These are phyloP conservation scores for Emmelina monodactyla DNA, from an alignment of 2,888 invertebrate genomes.

Conservation along the genomic window DNA sequence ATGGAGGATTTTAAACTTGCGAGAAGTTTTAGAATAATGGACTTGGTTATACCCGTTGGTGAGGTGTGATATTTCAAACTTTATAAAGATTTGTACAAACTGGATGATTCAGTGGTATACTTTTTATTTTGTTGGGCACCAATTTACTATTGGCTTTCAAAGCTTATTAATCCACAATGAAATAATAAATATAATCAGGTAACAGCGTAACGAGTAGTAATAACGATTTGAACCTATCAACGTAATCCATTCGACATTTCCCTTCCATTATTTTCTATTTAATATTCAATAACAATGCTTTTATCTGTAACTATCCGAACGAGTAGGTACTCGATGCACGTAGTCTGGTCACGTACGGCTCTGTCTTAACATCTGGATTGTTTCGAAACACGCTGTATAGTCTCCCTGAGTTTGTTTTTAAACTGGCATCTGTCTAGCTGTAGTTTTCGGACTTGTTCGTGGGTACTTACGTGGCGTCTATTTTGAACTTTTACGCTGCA, in stretches of 20 bases:
- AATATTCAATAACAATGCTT: constrained; percentile 42
- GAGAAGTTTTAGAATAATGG: too few relatives aligned
- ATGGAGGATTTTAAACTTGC: too few relatives aligned
- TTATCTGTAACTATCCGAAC: constrained; percentile 30
- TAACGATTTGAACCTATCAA: constrained; percentile 4
- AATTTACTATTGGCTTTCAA: too few relatives aligned
- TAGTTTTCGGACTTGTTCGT: constrained; percentile 31
- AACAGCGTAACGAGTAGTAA: too few relatives aligned
- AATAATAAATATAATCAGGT: too few relatives aligned
- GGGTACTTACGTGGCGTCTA: constrained; percentile 8
- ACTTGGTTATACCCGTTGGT: too few relatives aligned
- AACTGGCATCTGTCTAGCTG: constrained; percentile 30
- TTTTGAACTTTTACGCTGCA: neutral
- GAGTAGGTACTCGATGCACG: constrained; percentile 7
- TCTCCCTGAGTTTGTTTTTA: constrained; percentile 40
- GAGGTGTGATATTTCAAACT: too few relatives aligned
- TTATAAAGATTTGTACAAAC: too few relatives aligned
- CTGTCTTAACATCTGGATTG: constrained; percentile 58
- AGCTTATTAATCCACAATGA: too few relatives aligned
- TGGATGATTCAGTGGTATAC: too few relatives aligned
- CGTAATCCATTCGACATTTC: constrained; percentile 23
- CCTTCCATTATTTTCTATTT: constrained; percentile 29
- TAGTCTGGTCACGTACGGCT: constrained; percentile 42
- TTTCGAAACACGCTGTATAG: constrained; percentile 46
- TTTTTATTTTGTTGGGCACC: too few relatives aligned